Evolutionary conservation across 2,113 vertebrate genomes (phyloP), one percentile per base, ranked within the genome.

Genomic region (Ovibos moschatus): DNA sequence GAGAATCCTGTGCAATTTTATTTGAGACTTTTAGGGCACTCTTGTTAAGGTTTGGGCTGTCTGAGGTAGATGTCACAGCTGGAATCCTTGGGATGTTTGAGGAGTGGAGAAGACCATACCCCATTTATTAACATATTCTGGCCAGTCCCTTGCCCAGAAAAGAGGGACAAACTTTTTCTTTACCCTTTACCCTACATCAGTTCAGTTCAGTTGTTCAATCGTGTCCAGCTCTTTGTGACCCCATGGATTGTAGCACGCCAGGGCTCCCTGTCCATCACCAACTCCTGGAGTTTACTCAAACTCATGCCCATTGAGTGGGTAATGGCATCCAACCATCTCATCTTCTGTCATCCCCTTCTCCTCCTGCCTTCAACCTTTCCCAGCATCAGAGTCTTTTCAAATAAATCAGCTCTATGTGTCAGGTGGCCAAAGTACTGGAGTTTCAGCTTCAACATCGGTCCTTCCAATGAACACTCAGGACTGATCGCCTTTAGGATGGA

Each of bases 151-250:
- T 71, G 23, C 28, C 57, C 19, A 47, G 36, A 40, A 16, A 79
- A 81, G 87, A 87, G 13, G 23, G 11, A 28, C 7, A 7, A 33
- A 21, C 17, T 15, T 91, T 84, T 47, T n/a, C 53, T 57, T 3
- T 51, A 27, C 7, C 67, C n/a, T 89, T 89, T 74, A 15, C 17
- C 28, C 19, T 74, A 74, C 5, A 74, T 40, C 36, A 40, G 19
- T 74, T 74, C 67, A 74, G 19, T 74, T 40, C n/a, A 74, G 36
- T 40, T 0, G 0, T 74, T 74, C 10, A 23, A 0, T 40, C 0
- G 5, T 74, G 36, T 74, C 67, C 0, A 0, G 25, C 36, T 40
- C 67, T 71, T 6, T 74, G 36, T 0, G 21, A 74, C 36, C 19
- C 7, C 67, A 40, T 40, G 67, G 21, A 74, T 2, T 74, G 19